Conservation (phyloP, 2,113 vertebrate species). For the Gila orcuttii region DNA sequence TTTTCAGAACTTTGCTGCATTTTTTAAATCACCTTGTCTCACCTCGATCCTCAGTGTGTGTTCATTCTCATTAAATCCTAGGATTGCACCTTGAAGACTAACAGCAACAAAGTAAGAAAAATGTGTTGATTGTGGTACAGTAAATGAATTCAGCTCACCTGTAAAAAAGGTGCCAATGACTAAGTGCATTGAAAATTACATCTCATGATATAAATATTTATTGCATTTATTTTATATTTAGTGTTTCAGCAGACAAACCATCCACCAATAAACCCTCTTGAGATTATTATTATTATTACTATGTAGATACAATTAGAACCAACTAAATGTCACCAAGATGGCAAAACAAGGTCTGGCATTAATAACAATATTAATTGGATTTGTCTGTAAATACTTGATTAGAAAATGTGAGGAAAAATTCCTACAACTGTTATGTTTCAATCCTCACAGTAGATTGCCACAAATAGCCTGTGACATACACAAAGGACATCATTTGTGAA, state of each 20-base stretch:
- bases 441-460: neutral
- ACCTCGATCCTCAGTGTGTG: neutral
- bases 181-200: conserved; percentile 37
- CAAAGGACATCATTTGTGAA: neutral
- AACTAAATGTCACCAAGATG: neutral
- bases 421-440: neutral
- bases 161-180: conserved; percentile 7
- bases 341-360: too few species aligned
- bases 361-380: neutral
- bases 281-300: neutral
- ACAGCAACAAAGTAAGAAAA: conserved; percentile 2
- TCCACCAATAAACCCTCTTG: neutral
- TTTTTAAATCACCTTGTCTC: neutral
- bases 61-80: conserved; percentile 1
- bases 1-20: neutral
- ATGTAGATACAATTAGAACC: neutral
- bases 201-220: neutral
- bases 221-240: neutral
- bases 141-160: neutral
- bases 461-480: conserved; percentile 9
- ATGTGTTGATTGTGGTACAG: conserved; percentile 28
- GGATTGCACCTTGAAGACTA: neutral
- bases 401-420: neutral
- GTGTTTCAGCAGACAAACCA: neutral
- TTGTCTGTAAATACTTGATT: neutral